These are phyloP conservation scores for Myiozetetes cayanensis DNA, from an alignment of 2,113 vertebrate genomes.

Conservation along the genomic window DNA sequence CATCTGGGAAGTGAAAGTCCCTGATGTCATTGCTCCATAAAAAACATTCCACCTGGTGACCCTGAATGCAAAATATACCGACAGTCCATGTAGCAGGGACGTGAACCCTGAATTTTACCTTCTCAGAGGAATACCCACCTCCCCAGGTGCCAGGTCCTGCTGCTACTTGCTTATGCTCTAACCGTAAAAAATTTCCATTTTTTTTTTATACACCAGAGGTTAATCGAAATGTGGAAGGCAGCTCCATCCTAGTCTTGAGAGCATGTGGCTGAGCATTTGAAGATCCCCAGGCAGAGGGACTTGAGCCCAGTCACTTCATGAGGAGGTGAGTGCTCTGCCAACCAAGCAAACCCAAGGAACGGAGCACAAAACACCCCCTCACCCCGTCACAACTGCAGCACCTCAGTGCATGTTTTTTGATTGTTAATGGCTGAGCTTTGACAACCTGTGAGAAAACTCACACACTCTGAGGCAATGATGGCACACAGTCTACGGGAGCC, in stretches of 20 bases:
- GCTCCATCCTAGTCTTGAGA: not conserved
- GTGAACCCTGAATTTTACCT: not conserved
- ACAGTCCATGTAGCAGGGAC: not conserved
- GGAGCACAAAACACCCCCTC: not conserved
- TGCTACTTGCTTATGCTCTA: not conserved
- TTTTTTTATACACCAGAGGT: not conserved
- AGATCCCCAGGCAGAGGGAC: not conserved
- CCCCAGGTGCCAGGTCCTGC: not conserved
- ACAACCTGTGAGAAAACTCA: not conserved
- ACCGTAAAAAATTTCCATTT: not conserved
- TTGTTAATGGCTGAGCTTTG: not conserved
- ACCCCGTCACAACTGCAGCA: not conserved
- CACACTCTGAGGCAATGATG: not conserved
- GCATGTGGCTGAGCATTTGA: rapidly evolving
- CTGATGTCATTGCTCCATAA: not conserved
- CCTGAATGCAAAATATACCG: not conserved
- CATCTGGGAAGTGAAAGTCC: not conserved
- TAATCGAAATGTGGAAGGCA: not conserved
- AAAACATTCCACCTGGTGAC: not conserved
- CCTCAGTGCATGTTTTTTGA: not conserved
- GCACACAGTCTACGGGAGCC: not conserved
- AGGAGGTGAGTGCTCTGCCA: not conserved
- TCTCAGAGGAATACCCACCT: not conserved
- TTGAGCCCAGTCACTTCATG: not conserved
- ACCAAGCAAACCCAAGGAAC: not conserved